Evolutionary conservation across 2,888 invertebrate species (phyloP).

Genomic region (Axea sp.): DNA sequence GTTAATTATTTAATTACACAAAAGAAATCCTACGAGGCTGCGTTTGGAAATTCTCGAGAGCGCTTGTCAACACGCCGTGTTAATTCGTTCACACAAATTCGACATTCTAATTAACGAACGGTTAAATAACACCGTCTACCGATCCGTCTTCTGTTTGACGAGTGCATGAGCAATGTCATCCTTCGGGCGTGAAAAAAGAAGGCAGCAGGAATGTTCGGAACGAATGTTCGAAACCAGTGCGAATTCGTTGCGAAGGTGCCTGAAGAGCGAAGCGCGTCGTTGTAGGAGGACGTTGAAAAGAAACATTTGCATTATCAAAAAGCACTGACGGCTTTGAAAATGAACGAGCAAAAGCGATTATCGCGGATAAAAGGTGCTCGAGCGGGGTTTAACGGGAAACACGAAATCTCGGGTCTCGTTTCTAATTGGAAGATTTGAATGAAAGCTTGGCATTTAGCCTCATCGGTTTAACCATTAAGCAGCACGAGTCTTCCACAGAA

Average conservation of each 20-base stretch:
- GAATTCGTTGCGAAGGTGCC: too few species aligned
- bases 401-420: slow-evolving; percentile 43
- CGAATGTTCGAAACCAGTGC: too few species aligned
- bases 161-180: too few species aligned
- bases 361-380: slow-evolving; percentile 10
- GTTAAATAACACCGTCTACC: slow-evolving; percentile 11
- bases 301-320: too few species aligned
- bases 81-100: slow-evolving; percentile 46
- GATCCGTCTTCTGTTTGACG: too few species aligned
- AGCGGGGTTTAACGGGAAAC: slow-evolving; percentile 10
- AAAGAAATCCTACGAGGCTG: slow-evolving; percentile 11
- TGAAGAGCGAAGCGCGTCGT: too few species aligned
- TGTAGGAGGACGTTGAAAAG: too few species aligned
- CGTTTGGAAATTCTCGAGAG: slow-evolving; percentile 24
- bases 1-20: slow-evolving; percentile 77
- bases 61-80: slow-evolving; percentile 51
- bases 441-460: slow-evolving; percentile 59
- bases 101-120: slow-evolving; percentile 50
- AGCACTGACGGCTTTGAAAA: slow-evolving; percentile 7
- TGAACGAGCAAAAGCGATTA: slow-evolving; percentile 31
- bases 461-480: slow-evolving; percentile 58
- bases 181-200: too few species aligned
- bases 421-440: slow-evolving; percentile 61
- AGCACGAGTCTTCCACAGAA: slow-evolving; percentile 59
- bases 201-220: too few species aligned